Percentiles rank a stretch among this genome's conserved stretches.
These are phyloP conservation scores for Crotalus viridis DNA, from an alignment of 2,113 vertebrate genomes.

Conservation along the genomic window DNA sequence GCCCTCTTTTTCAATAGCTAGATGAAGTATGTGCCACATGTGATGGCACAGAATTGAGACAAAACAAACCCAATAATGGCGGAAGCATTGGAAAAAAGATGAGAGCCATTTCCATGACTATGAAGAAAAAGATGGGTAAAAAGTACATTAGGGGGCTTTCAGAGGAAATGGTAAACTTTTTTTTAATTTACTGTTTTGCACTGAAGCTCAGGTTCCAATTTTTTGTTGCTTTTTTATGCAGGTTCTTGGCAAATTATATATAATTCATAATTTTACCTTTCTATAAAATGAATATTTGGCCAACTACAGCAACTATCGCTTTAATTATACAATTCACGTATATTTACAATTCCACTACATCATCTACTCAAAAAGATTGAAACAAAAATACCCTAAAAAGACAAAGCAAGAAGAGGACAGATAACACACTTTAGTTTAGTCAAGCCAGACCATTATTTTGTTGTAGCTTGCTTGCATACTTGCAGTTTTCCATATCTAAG, in stretches of 20 bases:
- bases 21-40: slow-evolving; percentile 63
- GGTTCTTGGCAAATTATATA: background rate
- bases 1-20: slow-evolving; percentile 61
- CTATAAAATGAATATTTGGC: background rate
- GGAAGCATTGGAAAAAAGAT: slow-evolving; percentile 75
- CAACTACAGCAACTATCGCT: background rate
- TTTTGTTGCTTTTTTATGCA: background rate
- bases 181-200: background rate
- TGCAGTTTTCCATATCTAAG: background rate
- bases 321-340: background rate
- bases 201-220: background rate
- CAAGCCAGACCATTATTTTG: background rate
- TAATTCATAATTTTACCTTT: background rate
- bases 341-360: background rate
- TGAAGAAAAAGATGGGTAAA: slow-evolving; percentile 85
- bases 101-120: slow-evolving; percentile 80
- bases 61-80: slow-evolving; percentile 60
- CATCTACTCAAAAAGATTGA: background rate
- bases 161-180: slow-evolving; percentile 73
- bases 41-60: slow-evolving; percentile 63
- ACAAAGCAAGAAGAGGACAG: background rate
- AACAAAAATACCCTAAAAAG: background rate
- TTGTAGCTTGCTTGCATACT: background rate
- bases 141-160: slow-evolving; percentile 78
- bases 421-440: background rate